Conservation (phyloP, 2,113 vertebrate genomes). For the Corvus moneduloides region DNA sequence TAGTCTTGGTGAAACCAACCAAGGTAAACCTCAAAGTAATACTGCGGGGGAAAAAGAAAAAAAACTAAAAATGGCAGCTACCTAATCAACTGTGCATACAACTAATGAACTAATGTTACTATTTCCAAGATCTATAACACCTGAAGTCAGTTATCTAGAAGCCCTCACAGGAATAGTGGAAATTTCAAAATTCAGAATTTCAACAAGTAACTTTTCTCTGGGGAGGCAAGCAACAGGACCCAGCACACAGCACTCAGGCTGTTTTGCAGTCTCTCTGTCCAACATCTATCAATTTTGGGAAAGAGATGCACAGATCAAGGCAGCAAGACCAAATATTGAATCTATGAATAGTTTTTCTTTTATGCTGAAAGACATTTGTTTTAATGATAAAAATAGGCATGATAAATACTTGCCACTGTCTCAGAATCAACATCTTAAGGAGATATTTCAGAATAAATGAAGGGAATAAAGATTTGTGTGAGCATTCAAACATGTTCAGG, state of each 20-base stretch:
- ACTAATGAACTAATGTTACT: neutral
- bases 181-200: neutral
- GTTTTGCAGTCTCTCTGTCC: neutral
- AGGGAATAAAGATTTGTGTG: constrained; percentile 49
- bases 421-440: constrained; percentile 16
- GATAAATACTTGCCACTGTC: neutral
- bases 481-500: constrained; percentile 41
- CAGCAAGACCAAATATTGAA: neutral
- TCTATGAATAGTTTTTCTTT: neutral
- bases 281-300: neutral
- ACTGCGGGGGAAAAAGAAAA: accelerated
- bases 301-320: neutral
- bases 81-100: neutral
- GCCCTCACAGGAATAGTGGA: neutral
- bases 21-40: neutral
- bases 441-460: constrained; percentile 32
- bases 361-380: neutral
- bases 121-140: neutral
- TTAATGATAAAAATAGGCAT: neutral
- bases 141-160: neutral
- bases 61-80: neutral
- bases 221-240: neutral
- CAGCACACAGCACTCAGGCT: neutral
- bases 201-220: neutral
- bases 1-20: neutral